A percentile compares a stretch with the other conserved stretches of the same genome.
Evolutionary conservation across 2,888 invertebrate species (phyloP).

Genomic region (Coelopa pilipes): DNA sequence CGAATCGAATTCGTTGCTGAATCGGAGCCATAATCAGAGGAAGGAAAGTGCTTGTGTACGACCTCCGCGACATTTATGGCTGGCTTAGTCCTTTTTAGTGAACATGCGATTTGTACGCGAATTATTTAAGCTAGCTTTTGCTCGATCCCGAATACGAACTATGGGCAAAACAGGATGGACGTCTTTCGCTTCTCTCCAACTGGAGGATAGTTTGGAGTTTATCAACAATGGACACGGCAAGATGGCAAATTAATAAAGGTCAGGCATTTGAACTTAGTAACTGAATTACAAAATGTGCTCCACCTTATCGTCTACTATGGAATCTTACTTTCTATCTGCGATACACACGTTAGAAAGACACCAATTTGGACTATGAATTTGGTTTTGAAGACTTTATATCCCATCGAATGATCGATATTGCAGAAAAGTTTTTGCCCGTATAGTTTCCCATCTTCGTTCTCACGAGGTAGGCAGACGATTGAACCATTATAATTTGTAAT

Average conservation of each 20-base stretch:
- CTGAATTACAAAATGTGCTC: background rate
- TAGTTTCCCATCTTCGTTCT: background rate
- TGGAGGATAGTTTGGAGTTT: background rate
- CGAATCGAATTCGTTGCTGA: background rate
- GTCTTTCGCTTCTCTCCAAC: background rate
- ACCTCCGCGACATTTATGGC: constrained; percentile 30
- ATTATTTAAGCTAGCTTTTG: constrained; percentile 27
- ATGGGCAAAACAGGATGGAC: constrained; percentile 1
- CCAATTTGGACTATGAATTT: too few species aligned
- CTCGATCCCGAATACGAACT: background rate
- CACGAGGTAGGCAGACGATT: constrained; percentile 6
- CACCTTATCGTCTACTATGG: too few species aligned
- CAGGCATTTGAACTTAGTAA: background rate
- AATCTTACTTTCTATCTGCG: background rate
- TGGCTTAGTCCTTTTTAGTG: constrained; percentile 33
- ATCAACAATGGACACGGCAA: constrained; percentile 1
- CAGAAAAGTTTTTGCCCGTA: background rate
- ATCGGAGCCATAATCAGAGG: constrained; percentile 7
- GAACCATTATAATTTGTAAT: constrained; percentile 25
- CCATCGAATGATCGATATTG: background rate
- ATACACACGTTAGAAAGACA: too few species aligned
- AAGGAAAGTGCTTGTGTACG: constrained; percentile 13
- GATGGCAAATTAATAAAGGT: constrained; percentile 29
- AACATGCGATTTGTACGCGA: constrained; percentile 32
- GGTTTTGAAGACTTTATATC: background rate